These are phyloP conservation scores for Brachypteracias leptosomus DNA, from an alignment of 2,113 vertebrate genomes.

Conservation along the genomic window DNA sequence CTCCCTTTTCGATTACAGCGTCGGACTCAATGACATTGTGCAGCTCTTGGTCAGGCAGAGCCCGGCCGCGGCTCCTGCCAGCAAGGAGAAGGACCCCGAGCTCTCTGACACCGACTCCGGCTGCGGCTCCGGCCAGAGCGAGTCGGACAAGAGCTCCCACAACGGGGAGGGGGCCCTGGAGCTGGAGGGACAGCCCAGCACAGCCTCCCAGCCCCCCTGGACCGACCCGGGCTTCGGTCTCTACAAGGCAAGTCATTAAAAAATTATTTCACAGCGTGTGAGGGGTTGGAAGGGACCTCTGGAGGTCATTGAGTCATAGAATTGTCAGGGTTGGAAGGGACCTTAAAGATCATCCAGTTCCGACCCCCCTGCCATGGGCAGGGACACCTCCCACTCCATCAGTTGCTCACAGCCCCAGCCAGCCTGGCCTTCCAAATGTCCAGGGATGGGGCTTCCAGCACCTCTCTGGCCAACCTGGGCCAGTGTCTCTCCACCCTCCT, in stretches of 20 bases:
- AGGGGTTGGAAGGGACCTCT: too few species aligned
- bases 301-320: too few species aligned
- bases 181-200: slow-evolving; percentile 72
- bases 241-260: slow-evolving; percentile 79
- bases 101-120: slow-evolving; percentile 94
- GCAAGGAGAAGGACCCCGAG: slow-evolving; percentile 87
- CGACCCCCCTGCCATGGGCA: too few species aligned
- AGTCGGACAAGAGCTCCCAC: slow-evolving; percentile 92
- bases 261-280: too few species aligned
- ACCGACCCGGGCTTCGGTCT: slow-evolving; percentile 79
- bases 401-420: too few species aligned
- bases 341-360: too few species aligned
- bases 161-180: slow-evolving; percentile 82
- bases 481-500: too few species aligned
- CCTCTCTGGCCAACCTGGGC: too few species aligned
- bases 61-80: slow-evolving; percentile 39
- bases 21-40: slow-evolving; percentile 92
- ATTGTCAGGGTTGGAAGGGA: too few species aligned
- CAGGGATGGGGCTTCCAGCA: too few species aligned
- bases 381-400: too few species aligned
- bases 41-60: slow-evolving; percentile 90
- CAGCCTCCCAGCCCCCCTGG: slow-evolving; percentile 43
- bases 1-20: slow-evolving; percentile 93
- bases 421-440: too few species aligned
- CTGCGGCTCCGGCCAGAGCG: slow-evolving; percentile 90